Evolutionary conservation across 2,797 vertebrate genomes (phyloP).

Genomic region (Rhinichthys osculus): DNA sequence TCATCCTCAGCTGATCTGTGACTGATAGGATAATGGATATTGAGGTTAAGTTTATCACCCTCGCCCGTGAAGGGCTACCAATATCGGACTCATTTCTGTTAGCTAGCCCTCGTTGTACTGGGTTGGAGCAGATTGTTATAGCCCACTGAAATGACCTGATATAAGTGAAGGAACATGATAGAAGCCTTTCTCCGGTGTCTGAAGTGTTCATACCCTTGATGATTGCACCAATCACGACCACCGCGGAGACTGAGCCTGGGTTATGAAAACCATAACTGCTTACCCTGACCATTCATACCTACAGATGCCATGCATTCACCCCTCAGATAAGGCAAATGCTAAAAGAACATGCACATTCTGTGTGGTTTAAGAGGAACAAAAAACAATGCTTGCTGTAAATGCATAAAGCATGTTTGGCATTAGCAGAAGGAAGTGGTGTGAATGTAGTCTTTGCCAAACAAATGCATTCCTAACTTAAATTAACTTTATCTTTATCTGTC

Average conservation of each 20-base stretch:
- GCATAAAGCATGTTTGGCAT: background rate
- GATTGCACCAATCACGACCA: background rate
- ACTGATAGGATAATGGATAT: background rate
- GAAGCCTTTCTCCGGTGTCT: background rate
- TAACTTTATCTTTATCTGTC: background rate
- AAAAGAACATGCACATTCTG: background rate
- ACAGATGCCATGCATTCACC: background rate
- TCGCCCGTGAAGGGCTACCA: background rate
- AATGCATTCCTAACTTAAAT: background rate
- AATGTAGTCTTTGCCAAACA: background rate
- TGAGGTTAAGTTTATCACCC: background rate
- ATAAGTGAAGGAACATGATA: background rate
- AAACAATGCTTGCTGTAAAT: background rate
- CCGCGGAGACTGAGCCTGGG: background rate
- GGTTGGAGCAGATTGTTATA: background rate
- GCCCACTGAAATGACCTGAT: background rate
- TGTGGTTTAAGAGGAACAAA: background rate
- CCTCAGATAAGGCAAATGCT: background rate
- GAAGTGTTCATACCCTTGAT: background rate
- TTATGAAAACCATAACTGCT: background rate
- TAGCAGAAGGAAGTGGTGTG: background rate
- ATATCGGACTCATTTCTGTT: background rate
- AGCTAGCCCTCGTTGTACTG: background rate
- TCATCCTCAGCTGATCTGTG: background rate
- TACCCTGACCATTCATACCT: background rate